Evolutionary conservation across 2,888 invertebrate genomes (phyloP), one percentile per base, ranked within the genome.

Genomic region (Octodonta nipae): DNA sequence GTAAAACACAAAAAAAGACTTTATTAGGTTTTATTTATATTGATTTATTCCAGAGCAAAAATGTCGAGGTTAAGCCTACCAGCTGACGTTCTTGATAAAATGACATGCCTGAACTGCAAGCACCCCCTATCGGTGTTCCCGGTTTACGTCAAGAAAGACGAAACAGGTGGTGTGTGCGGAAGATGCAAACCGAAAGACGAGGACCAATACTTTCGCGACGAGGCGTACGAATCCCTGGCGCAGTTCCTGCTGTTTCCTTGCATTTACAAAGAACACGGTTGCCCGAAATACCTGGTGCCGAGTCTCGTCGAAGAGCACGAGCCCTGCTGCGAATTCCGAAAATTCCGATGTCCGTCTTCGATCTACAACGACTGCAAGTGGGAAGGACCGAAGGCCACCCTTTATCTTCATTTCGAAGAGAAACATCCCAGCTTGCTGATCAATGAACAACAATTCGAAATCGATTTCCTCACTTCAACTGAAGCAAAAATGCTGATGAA

Each of bases 231-330:
- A 46, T 35, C 35, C 13, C 33, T 55, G 1, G 50, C 52, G 1
- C 40, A 49, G 32, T 46, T 47, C 33, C 32, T 56, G 5, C 33
- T 38, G 7, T 58, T 56, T 34, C 52, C 56, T 5, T 58, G 58
- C 32, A 40, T 41, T 8, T 44, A 51, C 29, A 27, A 43, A n/a
- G 27, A 36, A 2, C 41, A 43, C 33, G 58, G 56, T 5, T 58
- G 58, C 33, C 14, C 40, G 3, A 47, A 51, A 26, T 36, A 40
- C 17, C 5, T 50, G 3, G 35, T 33, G 7, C 50, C 51, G 5
- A 5, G 26, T 8, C 36, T 41, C 17, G 29, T 52, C 16, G 38
- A 36, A 13, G 34, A 37, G 10, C 58, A 58, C 32, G 58, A 58
- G 40, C 32, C 30, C 7, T 42, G 31, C 4, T 58, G 58, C 34